Percentiles rank a stretch among this genome's conserved stretches.
Evolutionary conservation across 2,888 invertebrate genomes (phyloP).

Genomic region (Habroteleia sp.): DNA sequence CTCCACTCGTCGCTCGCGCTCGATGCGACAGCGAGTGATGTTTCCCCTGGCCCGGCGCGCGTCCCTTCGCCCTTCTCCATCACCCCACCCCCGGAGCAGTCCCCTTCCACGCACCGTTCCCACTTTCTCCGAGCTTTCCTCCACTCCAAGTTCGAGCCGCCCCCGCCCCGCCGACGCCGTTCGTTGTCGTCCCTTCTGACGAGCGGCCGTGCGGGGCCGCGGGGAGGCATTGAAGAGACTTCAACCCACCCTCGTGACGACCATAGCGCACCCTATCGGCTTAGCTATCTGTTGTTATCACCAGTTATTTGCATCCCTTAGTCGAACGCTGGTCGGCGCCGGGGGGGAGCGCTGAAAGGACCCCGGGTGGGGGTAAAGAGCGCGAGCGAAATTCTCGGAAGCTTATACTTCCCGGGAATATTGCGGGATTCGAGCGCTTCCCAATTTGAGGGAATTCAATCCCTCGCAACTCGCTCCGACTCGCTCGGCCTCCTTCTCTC

Average conservation of each 20-base stretch:
- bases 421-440: conserved; percentile 62
- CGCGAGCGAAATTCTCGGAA: conserved; percentile 59
- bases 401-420: conserved; percentile 64
- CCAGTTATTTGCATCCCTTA: conserved; percentile 80
- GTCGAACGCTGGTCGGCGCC: conserved; percentile 61
- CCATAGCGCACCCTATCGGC: conserved; percentile 76
- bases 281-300: conserved; percentile 80
- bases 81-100: conserved; percentile 1
- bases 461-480: no score
- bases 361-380: conserved; percentile 50
- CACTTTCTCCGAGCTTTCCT: conserved; percentile 51
- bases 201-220: no score
- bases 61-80: conserved; percentile 17
- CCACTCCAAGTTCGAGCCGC: conserved; percentile 38
- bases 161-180: conserved; percentile 23
- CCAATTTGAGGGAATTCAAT: no score
- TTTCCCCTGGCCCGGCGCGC: conserved; percentile 40
- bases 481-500: background rate
- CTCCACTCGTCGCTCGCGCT: conserved; percentile 77
- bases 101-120: conserved; percentile 46
- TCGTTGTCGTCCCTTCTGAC: conserved; percentile 62
- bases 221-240: conserved; percentile 49
- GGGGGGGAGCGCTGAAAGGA: conserved; percentile 19
- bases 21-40: conserved; percentile 80
- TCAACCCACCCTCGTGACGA: conserved; percentile 77